These are phyloP conservation scores for Euzophera pinguis DNA, from an alignment of 2,888 invertebrate genomes.

Conservation along the genomic window DNA sequence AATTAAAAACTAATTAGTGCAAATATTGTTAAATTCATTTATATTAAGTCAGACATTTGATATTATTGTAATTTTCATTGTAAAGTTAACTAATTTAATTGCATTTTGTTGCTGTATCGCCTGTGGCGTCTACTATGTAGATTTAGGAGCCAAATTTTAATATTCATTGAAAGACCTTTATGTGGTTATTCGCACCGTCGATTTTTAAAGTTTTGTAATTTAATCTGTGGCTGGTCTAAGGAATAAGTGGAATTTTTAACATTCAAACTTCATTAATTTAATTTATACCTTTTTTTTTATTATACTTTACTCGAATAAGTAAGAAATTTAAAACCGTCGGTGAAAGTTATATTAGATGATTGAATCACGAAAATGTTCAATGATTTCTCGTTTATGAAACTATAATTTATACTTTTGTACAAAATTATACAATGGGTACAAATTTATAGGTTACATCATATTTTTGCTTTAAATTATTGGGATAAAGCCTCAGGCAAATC, in stretches of 20 bases:
- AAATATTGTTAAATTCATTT: neutral
- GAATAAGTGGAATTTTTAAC: neutral
- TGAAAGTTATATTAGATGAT: no score
- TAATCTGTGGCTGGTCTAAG: neutral
- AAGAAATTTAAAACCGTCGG: no score
- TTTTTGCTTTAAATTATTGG: no score
- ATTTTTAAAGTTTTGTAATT: conserved; percentile 5
- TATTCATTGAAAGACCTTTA: conserved; percentile 5
- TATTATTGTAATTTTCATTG: neutral
- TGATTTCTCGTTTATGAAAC: no score
- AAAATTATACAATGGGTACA: no score
- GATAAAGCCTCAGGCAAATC: no score
- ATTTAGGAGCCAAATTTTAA: conserved; percentile 5
- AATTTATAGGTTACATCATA: no score
- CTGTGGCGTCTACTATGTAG: neutral
- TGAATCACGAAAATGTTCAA: no score
- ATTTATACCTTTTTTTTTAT: neutral
- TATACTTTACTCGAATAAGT: no score
- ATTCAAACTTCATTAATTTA: neutral
- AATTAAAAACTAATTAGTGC: no score
- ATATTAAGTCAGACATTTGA: neutral
- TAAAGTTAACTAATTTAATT: neutral
- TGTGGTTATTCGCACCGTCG: conserved; percentile 5
- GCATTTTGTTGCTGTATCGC: neutral
- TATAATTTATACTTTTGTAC: no score